A percentile compares a stretch with the other conserved stretches of the same genome.
Conservation (phyloP, 2,797 vertebrate species). For the Petrocephalus sullivani region DNA sequence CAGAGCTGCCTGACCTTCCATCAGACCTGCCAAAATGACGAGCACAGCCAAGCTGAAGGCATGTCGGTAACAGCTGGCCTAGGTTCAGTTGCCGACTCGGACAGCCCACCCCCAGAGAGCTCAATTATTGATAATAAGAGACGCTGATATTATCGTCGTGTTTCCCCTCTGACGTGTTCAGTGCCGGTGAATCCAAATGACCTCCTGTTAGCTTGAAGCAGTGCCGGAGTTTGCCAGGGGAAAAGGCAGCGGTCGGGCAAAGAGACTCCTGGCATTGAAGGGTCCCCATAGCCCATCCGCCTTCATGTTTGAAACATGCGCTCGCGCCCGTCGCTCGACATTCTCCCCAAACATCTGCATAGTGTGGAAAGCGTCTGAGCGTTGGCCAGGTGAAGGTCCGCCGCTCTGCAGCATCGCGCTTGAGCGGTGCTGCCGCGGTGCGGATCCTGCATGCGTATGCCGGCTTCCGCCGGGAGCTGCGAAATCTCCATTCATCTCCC, state of each 20-base stretch:
- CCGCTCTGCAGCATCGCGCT: background rate
- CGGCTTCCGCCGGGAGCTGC: background rate
- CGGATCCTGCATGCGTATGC: background rate
- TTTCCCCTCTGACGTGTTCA: background rate
- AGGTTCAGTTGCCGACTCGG: background rate
- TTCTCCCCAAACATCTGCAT: constrained; percentile 3
- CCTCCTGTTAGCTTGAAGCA: constrained; percentile 2
- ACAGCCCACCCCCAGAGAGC: background rate
- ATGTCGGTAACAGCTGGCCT: background rate
- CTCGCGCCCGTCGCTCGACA: background rate
- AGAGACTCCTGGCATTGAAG: background rate
- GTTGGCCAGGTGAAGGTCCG: background rate
- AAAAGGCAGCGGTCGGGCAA: background rate
- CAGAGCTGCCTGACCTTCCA: background rate
- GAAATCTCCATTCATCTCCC: background rate
- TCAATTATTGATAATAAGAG: background rate
- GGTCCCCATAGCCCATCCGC: background rate
- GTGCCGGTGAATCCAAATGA: background rate
- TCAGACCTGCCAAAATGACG: background rate
- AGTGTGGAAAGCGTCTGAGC: background rate
- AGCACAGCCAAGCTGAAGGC: background rate
- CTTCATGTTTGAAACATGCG: constrained; percentile 8
- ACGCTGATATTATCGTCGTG: background rate
- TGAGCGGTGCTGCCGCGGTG: background rate
- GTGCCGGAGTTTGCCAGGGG: background rate